Evolutionary conservation across 1,140 invertebrate genomes (phyloP).

Genomic region (Calliphora vicina): DNA sequence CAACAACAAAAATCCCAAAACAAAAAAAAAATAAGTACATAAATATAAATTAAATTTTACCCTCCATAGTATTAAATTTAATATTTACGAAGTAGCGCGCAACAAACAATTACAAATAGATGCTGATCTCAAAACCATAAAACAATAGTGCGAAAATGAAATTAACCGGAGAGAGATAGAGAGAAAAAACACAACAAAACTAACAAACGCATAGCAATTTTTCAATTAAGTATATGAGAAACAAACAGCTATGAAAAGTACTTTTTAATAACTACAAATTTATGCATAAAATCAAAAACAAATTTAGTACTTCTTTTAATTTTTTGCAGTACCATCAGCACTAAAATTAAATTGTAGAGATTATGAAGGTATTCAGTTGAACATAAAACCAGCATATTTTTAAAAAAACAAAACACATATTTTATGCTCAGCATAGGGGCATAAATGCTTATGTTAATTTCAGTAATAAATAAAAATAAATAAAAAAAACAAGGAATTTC

Average conservation of each 20-base stretch:
- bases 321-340: no score
- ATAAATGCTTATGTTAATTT: not conserved
- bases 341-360: not conserved
- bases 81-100: not conserved
- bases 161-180: not conserved
- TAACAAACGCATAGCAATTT: not conserved
- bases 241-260: not conserved
- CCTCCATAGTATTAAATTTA: not conserved
- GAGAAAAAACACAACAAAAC: no score
- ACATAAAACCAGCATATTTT: not conserved
- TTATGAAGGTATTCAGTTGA: not conserved
- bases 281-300: no score
- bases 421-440: not conserved
- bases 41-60: no score
- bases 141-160: constrained; percentile 24
- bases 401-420: not conserved
- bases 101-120: not conserved
- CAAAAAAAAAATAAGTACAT: no score
- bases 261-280: not conserved
- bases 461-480: no score
- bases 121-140: not conserved
- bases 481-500: not conserved
- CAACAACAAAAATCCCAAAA: no score
- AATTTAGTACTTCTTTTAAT: no score
- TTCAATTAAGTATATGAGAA: not conserved